These are phyloP conservation scores for Gymnobelideus leadbeateri DNA, from an alignment of 2,113 vertebrate genomes.

Conservation along the genomic window DNA sequence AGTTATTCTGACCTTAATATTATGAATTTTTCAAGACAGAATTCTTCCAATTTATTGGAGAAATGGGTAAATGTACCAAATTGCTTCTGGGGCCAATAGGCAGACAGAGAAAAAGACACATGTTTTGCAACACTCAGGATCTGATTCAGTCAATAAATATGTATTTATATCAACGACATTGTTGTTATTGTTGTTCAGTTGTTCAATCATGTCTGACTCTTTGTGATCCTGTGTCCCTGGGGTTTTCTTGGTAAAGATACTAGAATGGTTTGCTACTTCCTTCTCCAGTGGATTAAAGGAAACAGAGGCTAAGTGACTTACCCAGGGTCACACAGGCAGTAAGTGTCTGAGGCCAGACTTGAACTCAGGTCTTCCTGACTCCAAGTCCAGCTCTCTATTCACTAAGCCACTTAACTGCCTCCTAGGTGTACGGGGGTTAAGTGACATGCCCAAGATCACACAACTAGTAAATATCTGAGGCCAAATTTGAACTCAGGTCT, in stretches of 20 bases:
- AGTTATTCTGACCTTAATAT: background rate
- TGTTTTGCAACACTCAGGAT: background rate
- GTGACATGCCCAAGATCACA: background rate
- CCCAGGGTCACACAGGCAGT: no score
- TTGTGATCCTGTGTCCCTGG: background rate
- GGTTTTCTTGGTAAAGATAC: background rate
- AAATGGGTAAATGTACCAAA: background rate
- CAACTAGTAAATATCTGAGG: background rate
- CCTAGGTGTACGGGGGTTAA: no score
- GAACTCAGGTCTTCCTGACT: no score
- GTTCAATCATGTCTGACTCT: background rate
- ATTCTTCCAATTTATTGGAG: no score
- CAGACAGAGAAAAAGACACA: background rate
- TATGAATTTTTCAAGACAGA: background rate
- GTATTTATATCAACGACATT: background rate
- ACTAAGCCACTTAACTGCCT: no score
- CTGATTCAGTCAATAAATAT: background rate
- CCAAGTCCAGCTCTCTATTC: no score
- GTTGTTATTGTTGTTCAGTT: background rate
- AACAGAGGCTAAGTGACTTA: background rate
- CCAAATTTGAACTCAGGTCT: background rate
- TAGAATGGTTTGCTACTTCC: background rate
- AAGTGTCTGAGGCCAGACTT: no score
- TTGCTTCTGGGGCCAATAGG: background rate
- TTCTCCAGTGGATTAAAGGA: background rate